phyloP scores from a whole-genome alignment of 2,888 invertebrate species.

The Lasiommata megera region DNA sequence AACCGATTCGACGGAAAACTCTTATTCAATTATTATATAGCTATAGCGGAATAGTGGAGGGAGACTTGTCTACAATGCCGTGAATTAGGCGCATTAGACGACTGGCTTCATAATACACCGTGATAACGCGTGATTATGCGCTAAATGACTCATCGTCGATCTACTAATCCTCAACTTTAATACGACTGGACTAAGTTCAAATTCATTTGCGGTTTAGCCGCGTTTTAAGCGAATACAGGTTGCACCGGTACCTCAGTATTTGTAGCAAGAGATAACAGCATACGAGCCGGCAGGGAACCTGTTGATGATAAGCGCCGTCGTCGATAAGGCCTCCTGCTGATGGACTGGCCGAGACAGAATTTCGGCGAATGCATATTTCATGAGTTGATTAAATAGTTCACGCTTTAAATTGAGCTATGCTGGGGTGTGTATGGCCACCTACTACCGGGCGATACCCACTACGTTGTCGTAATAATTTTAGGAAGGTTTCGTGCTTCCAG shows the following conservation, averaged over 20 bases:
- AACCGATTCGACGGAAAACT: conserved; percentile 8
- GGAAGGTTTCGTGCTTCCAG: conserved; percentile 34
- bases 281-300: conserved; percentile 75
- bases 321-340: conserved; percentile 73
- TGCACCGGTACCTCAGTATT: conserved; percentile 55
- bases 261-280: conserved; percentile 79
- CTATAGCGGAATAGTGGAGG: conserved; percentile 18
- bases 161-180: conserved; percentile 12
- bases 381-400: conserved; percentile 80
- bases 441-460: conserved; percentile 45
- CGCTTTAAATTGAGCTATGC: conserved; percentile 60
- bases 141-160: conserved; percentile 37
- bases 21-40: conserved; percentile 24
- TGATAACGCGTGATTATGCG: conserved; percentile 70
- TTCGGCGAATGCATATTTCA: conserved; percentile 79
- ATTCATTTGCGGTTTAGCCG: conserved; percentile 28
- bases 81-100: conserved; percentile 76
- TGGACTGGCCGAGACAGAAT: conserved; percentile 73
- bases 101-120: conserved; percentile 69
- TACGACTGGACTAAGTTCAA: conserved; percentile 30
- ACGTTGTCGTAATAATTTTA: conserved; percentile 42
- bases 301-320: conserved; percentile 80
- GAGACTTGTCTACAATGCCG: conserved; percentile 68
- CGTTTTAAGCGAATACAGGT: conserved; percentile 44
- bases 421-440: conserved; percentile 47